These are phyloP conservation scores for Tridacna gigas DNA, from an alignment of 2,888 invertebrate species.

Conservation along the genomic window DNA sequence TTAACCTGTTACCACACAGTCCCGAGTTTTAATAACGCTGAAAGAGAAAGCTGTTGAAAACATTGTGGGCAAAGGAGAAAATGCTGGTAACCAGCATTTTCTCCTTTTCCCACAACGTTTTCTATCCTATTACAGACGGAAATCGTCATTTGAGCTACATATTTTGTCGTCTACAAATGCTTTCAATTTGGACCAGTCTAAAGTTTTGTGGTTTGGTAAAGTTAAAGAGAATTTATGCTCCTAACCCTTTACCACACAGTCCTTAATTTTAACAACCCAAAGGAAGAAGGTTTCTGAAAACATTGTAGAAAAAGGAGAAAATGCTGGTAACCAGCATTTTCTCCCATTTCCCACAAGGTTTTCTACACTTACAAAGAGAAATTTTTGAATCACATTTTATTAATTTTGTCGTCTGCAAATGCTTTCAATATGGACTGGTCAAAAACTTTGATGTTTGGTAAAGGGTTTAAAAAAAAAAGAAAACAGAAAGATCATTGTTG, in stretches of 20 bases:
- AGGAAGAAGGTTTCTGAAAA: no score
- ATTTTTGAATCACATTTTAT: not conserved
- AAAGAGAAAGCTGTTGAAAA: not conserved
- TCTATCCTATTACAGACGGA: not conserved
- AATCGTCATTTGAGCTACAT: no score
- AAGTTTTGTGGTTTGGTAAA: no score
- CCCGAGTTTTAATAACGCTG: no score
- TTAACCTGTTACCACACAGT: no score
- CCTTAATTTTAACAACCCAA: no score
- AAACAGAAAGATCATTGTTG: not conserved
- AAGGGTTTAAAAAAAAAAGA: not conserved
- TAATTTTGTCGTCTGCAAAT: not conserved
- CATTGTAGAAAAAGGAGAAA: no score
- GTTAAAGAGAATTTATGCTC: no score
- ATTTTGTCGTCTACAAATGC: no score
- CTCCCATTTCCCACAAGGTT: not conserved
- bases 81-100: not conserved
- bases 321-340: no score
- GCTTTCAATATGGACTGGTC: not conserved
- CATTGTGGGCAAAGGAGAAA: not conserved
- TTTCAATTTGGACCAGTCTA: no score
- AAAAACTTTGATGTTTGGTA: not conserved
- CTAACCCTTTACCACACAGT: no score
- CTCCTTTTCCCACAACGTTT: not conserved
- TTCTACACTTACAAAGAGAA: not conserved